phyloP scores from a whole-genome alignment of 2,797 vertebrate genomes.

The Poliocrania exsul region DNA sequence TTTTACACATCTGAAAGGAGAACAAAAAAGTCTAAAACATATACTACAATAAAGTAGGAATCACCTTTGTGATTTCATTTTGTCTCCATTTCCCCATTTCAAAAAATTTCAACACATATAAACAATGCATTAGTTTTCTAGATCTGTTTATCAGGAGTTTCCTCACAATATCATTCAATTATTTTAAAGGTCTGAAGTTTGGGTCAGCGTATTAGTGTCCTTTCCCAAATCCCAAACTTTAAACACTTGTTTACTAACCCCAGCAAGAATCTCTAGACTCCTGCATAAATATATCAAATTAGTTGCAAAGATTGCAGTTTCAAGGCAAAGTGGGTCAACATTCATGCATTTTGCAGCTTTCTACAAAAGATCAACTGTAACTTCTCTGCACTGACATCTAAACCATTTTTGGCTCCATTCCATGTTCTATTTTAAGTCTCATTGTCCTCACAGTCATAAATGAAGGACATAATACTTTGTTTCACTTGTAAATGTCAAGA shows the following conservation, averaged over 20 bases:
- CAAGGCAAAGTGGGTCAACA: conserved; percentile 9
- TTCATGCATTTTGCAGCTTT: not conserved
- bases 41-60: not conserved
- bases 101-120: not conserved
- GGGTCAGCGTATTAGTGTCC: not conserved
- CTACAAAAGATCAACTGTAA: conserved; percentile 16
- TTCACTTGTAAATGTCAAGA: conserved; percentile 66
- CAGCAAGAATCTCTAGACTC: not conserved
- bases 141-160: not conserved
- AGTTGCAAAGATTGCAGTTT: not conserved
- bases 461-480: conserved; percentile 75
- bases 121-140: not conserved
- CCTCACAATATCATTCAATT: not conserved
- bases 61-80: not conserved
- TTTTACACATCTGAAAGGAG: not conserved
- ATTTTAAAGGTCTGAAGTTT: not conserved
- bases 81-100: not conserved
- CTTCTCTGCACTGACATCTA: conserved; percentile 11
- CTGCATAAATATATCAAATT: not conserved
- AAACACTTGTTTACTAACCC: not conserved
- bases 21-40: not conserved
- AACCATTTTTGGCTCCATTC: conserved; percentile 4
- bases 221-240: not conserved
- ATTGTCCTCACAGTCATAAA: conserved; percentile 56
- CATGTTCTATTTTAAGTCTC: not conserved